A percentile compares a stretch with the other conserved stretches of the same genome.
phyloP scores from a whole-genome alignment of 2,888 invertebrate genomes.

The Augochlorella aurata region DNA sequence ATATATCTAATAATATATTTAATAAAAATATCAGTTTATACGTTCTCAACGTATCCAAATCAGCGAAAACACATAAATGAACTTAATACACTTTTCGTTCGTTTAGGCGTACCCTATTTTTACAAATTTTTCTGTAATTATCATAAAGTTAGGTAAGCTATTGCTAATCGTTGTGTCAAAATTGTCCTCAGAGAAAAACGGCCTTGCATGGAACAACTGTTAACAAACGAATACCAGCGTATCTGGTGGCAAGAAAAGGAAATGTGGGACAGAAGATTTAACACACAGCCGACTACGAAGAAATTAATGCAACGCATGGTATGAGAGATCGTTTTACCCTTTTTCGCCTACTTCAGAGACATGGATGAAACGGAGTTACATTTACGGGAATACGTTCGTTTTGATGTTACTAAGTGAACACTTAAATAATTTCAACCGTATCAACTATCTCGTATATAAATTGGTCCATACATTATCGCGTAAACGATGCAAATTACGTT shows the following conservation, averaged over 20 bases:
- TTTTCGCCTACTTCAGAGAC: not conserved
- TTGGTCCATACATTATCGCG: too few relatives aligned
- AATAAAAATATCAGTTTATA: too few relatives aligned
- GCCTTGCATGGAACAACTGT: slow-evolving; percentile 69
- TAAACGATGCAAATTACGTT: too few relatives aligned
- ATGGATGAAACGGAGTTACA: not conserved
- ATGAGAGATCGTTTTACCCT: not conserved
- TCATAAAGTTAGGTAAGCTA: not conserved
- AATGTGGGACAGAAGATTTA: slow-evolving; percentile 59
- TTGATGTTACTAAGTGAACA: too few relatives aligned
- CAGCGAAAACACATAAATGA: too few relatives aligned
- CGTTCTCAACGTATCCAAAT: too few relatives aligned
- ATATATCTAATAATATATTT: too few relatives aligned
- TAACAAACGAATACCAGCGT: slow-evolving; percentile 73
- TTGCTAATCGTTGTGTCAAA: not conserved
- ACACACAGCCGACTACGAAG: slow-evolving; percentile 22
- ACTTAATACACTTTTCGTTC: too few relatives aligned
- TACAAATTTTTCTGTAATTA: not conserved
- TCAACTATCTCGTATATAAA: too few relatives aligned
- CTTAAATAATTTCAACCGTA: too few relatives aligned
- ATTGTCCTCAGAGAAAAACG: slow-evolving; percentile 58
- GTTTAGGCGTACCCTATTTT: not conserved
- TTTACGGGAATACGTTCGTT: too few relatives aligned
- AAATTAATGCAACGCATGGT: slow-evolving; percentile 53
- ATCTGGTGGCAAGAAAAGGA: slow-evolving; percentile 71